These are phyloP conservation scores for Ennomos erosarius DNA, from an alignment of 2,888 invertebrate species.

Conservation along the genomic window DNA sequence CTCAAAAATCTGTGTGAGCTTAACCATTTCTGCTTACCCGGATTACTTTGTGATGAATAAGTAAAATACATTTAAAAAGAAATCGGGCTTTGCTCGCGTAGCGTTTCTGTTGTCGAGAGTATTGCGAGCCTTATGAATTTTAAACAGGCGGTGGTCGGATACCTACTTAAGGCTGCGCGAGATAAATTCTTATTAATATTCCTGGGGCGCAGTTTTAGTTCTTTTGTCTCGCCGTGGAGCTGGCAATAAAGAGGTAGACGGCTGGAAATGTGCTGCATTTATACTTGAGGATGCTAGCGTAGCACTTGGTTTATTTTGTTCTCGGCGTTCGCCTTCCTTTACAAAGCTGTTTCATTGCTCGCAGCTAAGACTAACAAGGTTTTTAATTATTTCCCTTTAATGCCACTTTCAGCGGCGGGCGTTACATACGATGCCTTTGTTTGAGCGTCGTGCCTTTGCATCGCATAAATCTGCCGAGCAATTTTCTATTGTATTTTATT, in stretches of 20 bases:
- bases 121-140: conserved; percentile 54
- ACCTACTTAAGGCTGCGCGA: conserved; percentile 50
- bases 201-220: conserved; percentile 67
- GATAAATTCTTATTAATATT: conserved; percentile 78
- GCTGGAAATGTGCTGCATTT: conserved; percentile 79
- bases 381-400: conserved; percentile 84
- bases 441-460: conserved; percentile 37
- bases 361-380: conserved; percentile 77
- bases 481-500: conserved; percentile 3
- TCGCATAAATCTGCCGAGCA: conserved; percentile 17
- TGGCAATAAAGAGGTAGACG: conserved; percentile 79
- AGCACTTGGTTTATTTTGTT: conserved; percentile 72
- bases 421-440: conserved; percentile 59
- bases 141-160: conserved; percentile 45
- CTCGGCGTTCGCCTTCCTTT: conserved; percentile 67
- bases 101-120: conserved; percentile 38
- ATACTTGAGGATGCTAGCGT: conserved; percentile 60
- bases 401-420: conserved; percentile 68
- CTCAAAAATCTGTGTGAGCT: conserved; percentile 58
- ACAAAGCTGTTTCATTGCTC: conserved; percentile 73
- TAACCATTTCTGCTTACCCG: conserved; percentile 59
- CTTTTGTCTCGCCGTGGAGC: conserved; percentile 73
- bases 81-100: conserved; percentile 44
- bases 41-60: conserved; percentile 64
- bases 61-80: conserved; percentile 61